Evolutionary conservation across 2,888 invertebrate species (phyloP).

Genomic region (Creontiades dilutus): DNA sequence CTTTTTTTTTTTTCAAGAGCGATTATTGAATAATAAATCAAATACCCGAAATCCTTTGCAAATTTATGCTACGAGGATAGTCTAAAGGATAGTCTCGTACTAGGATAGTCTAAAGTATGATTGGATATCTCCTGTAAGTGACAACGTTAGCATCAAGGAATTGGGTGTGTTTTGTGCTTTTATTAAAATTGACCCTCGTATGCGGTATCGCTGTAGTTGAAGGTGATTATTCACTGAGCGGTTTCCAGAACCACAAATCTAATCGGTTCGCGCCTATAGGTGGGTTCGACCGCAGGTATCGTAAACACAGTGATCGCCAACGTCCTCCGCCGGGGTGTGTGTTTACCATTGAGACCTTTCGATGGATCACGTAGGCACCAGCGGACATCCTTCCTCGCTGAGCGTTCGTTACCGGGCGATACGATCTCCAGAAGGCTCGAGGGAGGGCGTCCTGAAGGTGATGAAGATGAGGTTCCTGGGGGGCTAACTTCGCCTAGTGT

Average conservation of each 20-base stretch:
- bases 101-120: no score
- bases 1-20: no score
- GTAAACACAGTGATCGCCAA: background rate
- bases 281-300: background rate
- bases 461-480: background rate
- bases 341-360: background rate
- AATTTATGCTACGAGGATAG: no score
- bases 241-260: background rate
- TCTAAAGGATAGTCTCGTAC: no score
- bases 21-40: no score
- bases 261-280: background rate
- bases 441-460: background rate
- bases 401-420: background rate
- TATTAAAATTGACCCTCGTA: no score
- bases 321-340: slow-evolving; percentile 9
- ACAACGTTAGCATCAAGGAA: no score
- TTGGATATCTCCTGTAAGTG: no score
- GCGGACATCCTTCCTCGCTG: slow-evolving; percentile 12
- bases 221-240: background rate
- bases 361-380: slow-evolving; percentile 18
- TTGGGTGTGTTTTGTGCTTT: no score
- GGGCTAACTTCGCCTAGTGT: no score
- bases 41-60: no score
- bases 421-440: background rate
- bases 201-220: no score